These are phyloP conservation scores for Dendroctonus valens DNA, from an alignment of 1,140 invertebrate species.

Conservation along the genomic window DNA sequence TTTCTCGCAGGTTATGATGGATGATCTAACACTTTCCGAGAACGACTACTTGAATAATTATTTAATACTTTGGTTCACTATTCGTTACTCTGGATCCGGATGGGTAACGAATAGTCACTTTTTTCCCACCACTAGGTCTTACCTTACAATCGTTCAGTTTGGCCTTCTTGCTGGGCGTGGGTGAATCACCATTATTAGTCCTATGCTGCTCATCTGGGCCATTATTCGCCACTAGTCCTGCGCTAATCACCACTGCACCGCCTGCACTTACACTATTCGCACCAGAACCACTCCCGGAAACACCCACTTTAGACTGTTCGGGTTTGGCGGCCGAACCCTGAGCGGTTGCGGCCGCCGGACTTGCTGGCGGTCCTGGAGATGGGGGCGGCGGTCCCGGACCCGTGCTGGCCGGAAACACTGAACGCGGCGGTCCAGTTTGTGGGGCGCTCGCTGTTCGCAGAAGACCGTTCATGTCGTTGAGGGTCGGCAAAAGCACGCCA, in stretches of 20 bases:
- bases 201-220: constrained; percentile 31
- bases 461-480: constrained; percentile 51
- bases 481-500: constrained; percentile 38
- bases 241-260: constrained; percentile 43
- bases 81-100: no score
- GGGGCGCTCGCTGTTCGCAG: constrained; percentile 54
- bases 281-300: constrained; percentile 50
- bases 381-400: constrained; percentile 53
- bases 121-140: no score
- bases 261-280: constrained; percentile 42
- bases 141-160: constrained; percentile 50
- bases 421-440: constrained; percentile 48
- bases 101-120: no score
- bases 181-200: constrained; percentile 50
- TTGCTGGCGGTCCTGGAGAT: constrained; percentile 49
- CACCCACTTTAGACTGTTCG: constrained; percentile 55
- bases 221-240: neutral
- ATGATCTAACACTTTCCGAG: no score
- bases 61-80: constrained; percentile 61
- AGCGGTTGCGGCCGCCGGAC: constrained; percentile 55
- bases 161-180: constrained; percentile 65
- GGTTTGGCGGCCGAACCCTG: constrained; percentile 54
- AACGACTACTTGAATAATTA: no score
- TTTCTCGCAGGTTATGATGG: no score
- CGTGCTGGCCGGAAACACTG: constrained; percentile 52